Percentiles rank a stretch among this genome's conserved stretches.
These are phyloP conservation scores for Megamerina dolium DNA, from an alignment of 2,888 invertebrate species.

Conservation along the genomic window DNA sequence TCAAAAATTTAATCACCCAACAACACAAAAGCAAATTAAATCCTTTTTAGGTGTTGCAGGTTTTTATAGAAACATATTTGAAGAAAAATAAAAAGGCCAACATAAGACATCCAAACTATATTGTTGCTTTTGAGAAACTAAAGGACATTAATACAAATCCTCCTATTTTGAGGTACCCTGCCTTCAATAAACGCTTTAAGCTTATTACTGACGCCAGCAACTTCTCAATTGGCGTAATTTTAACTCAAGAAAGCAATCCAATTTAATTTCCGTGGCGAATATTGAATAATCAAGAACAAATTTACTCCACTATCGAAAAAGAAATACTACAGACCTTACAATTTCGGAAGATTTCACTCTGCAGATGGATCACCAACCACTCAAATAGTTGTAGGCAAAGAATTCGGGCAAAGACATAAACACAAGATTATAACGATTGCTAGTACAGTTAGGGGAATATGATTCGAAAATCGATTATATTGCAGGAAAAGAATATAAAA, in stretches of 20 bases:
- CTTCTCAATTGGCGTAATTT: slow-evolving; percentile 1
- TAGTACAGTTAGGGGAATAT: slow-evolving; percentile 16
- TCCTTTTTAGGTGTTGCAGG: no score
- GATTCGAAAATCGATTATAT: no score
- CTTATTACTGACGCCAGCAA: slow-evolving; percentile 2
- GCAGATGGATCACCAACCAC: slow-evolving; percentile 19
- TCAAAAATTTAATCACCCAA: no score
- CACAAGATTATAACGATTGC: slow-evolving; percentile 18
- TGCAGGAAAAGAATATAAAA: slow-evolving; percentile 20
- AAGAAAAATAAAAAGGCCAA: background rate
- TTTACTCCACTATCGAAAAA: slow-evolving; percentile 2
- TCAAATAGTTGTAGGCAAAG: no score
- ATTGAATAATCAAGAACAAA: slow-evolving; percentile 4
- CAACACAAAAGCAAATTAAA: no score
- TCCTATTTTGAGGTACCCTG: slow-evolving; percentile 1
- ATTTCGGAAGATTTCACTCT: slow-evolving; percentile 29
- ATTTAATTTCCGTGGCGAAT: slow-evolving; percentile 1
- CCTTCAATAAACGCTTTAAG: slow-evolving; percentile 4
- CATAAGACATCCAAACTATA: background rate
- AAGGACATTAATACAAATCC: no score
- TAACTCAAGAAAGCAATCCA: slow-evolving; percentile 4
- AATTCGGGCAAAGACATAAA: slow-evolving; percentile 20
- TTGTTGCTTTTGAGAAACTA: no score
- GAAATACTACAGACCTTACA: slow-evolving; percentile 26
- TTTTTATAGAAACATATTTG: slow-evolving; percentile 1